Evolutionary conservation across 2,888 invertebrate genomes (phyloP).

Genomic region (Ryuthela nishihirai): DNA sequence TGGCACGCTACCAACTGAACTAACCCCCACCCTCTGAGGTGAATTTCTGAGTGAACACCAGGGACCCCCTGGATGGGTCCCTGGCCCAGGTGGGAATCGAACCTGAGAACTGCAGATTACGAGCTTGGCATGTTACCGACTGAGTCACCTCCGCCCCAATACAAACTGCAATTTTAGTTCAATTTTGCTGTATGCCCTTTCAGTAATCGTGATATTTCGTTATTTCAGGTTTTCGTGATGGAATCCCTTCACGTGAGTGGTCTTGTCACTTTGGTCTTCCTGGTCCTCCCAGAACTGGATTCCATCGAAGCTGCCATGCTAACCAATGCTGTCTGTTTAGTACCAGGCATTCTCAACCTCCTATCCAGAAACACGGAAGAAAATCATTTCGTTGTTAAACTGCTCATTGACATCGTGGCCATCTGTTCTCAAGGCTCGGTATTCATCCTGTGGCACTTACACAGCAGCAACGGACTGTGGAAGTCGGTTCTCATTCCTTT

Average conservation of each 20-base stretch:
- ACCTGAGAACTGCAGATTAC: too few species aligned
- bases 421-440: slow-evolving; percentile 85
- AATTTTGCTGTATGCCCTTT: too few species aligned
- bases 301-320: slow-evolving; percentile 94
- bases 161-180: too few species aligned
- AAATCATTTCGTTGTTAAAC: slow-evolving; percentile 42
- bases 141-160: too few species aligned
- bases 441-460: slow-evolving; percentile 85
- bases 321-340: slow-evolving; percentile 89
- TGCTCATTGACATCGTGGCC: slow-evolving; percentile 67
- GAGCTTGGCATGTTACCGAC: too few species aligned
- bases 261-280: slow-evolving; percentile 77
- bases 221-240: slow-evolving; percentile 64
- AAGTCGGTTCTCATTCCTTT: slow-evolving; percentile 64
- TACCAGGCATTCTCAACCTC: slow-evolving; percentile 77
- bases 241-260: slow-evolving; percentile 88
- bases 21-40: too few species aligned
- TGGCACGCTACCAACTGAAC: too few species aligned
- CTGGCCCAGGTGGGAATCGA: too few species aligned
- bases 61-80: neutral
- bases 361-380: slow-evolving; percentile 78
- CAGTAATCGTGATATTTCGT: too few species aligned
- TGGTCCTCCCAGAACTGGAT: slow-evolving; percentile 85
- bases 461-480: slow-evolving; percentile 60
- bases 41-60: neutral